Base-by-base conservation (phyloP, 35 echinoderm and acorn worm species). In the Chiridota heheva region DNA sequence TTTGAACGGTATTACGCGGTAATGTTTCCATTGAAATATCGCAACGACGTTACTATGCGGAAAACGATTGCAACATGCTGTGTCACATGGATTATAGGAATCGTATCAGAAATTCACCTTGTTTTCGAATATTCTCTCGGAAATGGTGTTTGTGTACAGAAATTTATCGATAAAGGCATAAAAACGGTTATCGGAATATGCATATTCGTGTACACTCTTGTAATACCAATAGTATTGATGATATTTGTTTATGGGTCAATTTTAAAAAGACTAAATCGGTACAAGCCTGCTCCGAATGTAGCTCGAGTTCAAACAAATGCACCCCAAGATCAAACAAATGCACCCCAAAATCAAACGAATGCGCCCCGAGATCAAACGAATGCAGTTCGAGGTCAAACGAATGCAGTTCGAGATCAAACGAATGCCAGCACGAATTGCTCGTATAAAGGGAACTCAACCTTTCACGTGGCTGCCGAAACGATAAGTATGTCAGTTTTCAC, bases 21-120 rank as follows among this genome's bases (percentile, higher is more conserved):
- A 3, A 66, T 85, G 20, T 66, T 61, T 48, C 82, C 82, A 40
- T 42, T 85, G 22, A 85, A 85, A 63, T 85, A 85, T 31, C 68
- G 80, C 7, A 40, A 69, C 39, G 49, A 48, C n/a, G 17, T 83
- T 33, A 83, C 68, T 22, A 29, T 39, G 29, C 1, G 24, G 42
- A 36, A 83, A 49, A 66, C 44, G 3, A 35, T 39, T 16, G 42
- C 51, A 29, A 69, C 57, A 10, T 67, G 46, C 44, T n/a, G 40
- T 58, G 27, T 48, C 24, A 36, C 62, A 5, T 83, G 80, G 80
- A 35, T 83, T 8, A 31, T 67, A 32, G 80, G 80, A 7, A 18
- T 69, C 44, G 8, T 69, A 5, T 40, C 57, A 12, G 42, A 69
- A 36, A 36, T 46, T 34, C 70, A 83, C 35, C 44, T 37, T 40